Base-by-base conservation (phyloP, 2,113 vertebrate genomes). In the Micronisus gabar region DNA sequence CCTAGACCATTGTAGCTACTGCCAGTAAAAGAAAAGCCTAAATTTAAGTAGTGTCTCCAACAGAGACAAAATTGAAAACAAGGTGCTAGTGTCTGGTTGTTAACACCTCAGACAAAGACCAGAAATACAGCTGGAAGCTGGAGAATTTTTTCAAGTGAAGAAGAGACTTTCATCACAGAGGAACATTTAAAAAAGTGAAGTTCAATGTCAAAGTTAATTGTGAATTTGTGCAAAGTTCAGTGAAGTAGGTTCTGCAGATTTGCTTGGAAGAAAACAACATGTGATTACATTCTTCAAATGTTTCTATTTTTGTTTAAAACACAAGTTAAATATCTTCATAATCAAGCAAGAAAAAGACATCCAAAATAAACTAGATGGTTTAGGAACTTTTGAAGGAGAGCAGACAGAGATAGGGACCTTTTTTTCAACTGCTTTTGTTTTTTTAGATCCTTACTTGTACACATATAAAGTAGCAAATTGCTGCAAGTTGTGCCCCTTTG, bases 41-140 rank as follows among this genome's bases (percentile, higher is more conserved):
- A 72, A 72, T 52, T 40, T 56, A 95, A 91, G 91, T 55, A 63
- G 26, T 68, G 61, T 68, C 73, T 95, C 56, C 50, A 81, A 67
- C 65, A 84, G 65, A 94, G 62, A 40, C 62, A 87, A 88, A 93
- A 89, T 50, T 82, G 91, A 91, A 92, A 97, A 93, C 86, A 96
- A 94, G 68, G 76, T 94, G 76, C 41, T 91, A 41, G 83, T 72
- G 53, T 87, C 81, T 95, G 76, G 52, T 62, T 88, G 72, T 95
- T 95, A 96, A 85, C 88, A 91, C 76, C 83, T 93, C 41, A 65
- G 80, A 91, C 38, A 79, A 85, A 88, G 61, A 76, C 62, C 58
- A 94, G 87, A 82, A 96, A 53, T 61, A 82, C 56, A 90, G 74
- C 61, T 94, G 83, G 56, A 74, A 90, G 71, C 61, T 94, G 76